Base-by-base conservation (phyloP, 2,888 invertebrate genomes). In the Eupsilia transversa region DNA sequence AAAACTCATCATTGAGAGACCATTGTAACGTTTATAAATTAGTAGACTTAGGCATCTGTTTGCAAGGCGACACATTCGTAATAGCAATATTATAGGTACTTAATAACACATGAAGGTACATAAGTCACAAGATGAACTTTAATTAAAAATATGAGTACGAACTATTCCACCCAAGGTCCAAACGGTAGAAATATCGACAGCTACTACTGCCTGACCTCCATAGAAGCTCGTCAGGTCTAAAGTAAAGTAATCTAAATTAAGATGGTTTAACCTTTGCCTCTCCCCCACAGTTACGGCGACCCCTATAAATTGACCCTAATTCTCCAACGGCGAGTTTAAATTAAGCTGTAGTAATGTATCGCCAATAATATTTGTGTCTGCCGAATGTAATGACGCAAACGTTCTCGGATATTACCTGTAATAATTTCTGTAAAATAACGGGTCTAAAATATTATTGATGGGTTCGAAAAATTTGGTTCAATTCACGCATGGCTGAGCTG, bases 301-400 rank as follows among this genome's bases (percentile, higher is more conserved):
- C 90, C 77, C 86, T 84, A 91, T 93, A 92, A 93, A 93, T 93
- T 93, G 91, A 89, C 91, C 92, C 87, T 90, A 92, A 92, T 93
- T 89, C 83, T 82, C 80, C 77, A 79, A 76, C 82, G 85, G 82
- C 80, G 83, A 82, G 80, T 87, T 89, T 75, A 85, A 87, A 88
- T 89, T 86, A 89, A 87, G 87, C 84, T 84, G 86, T 89, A 86
- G 81, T 86, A 84, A 85, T 79, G 82, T 86, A 87, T 87, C 81
- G 83, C 74, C 86, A 87, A 82, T 84, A 74, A 74, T 81, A 71
- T 81, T 84, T 52, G 41, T 65, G 72, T 61, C 59, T 46, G 33
- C 43, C 20, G 43, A 75, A 57, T 68, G 52, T 69, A 80, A 76
- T 80, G 61, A 27, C n/a, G 56, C 65, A 60, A 38, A 80, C 38